Percentiles rank a stretch among this genome's conserved stretches.
Evolutionary conservation across 2,113 vertebrate genomes (phyloP).

Genomic region (Macrotis lagotis): DNA sequence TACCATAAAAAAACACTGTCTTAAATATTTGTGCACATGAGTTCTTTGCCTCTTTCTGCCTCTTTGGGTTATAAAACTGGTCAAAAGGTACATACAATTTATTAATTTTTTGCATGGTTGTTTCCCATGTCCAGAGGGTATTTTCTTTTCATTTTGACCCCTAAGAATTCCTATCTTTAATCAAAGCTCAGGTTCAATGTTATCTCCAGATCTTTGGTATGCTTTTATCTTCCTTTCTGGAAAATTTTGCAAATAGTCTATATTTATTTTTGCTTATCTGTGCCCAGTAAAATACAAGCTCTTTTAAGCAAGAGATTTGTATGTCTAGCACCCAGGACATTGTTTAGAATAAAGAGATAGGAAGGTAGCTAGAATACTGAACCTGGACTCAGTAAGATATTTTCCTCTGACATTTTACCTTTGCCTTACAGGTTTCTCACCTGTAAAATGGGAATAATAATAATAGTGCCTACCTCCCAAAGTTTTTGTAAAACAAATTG

Average conservation of each 20-base stretch:
- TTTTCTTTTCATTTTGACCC: neutral
- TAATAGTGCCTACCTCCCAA: neutral
- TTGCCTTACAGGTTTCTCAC: neutral
- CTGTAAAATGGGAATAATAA: neutral
- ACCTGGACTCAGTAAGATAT: neutral
- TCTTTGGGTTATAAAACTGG: neutral
- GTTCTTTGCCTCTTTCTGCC: neutral
- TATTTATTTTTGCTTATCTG: neutral
- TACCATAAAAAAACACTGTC: neutral
- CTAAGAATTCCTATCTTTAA: neutral
- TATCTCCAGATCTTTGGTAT: neutral
- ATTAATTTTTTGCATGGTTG: neutral
- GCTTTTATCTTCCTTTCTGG: neutral
- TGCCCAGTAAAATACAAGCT: neutral
- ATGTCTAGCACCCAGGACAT: neutral
- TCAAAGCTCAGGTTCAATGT: neutral
- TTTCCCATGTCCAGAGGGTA: neutral
- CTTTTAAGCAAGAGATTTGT: neutral
- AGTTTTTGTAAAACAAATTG: neutral
- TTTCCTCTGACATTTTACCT: too few species aligned
- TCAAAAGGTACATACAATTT: neutral
- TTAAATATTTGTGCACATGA: neutral
- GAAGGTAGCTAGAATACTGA: neutral
- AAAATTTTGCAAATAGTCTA: neutral
- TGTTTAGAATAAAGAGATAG: neutral